phyloP scores from a whole-genome alignment of 2,113 vertebrate genomes.

The Sminthopsis crassicaudata region DNA sequence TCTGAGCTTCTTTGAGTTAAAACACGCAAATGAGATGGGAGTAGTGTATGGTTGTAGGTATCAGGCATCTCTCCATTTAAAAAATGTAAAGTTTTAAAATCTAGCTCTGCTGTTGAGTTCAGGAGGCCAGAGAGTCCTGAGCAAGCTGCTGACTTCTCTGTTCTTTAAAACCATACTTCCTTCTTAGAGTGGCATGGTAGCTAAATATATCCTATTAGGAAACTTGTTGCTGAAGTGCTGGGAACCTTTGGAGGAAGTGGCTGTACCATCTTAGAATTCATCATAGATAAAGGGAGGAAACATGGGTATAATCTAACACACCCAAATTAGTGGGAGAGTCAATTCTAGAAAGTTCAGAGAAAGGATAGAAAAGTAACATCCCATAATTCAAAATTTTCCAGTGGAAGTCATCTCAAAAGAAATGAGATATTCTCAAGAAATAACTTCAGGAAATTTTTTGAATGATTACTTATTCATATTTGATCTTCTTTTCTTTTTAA shows the following conservation, averaged over 20 bases:
- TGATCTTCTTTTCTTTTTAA: neutral
- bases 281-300: neutral
- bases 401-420: neutral
- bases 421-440: neutral
- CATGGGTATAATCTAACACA: neutral
- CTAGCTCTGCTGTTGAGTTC: neutral
- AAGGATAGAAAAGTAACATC: neutral
- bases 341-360: neutral
- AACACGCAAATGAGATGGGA: neutral
- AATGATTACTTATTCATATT: neutral
- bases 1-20: neutral
- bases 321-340: neutral
- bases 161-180: conserved; percentile 6
- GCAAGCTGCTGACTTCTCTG: neutral
- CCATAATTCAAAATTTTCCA: neutral
- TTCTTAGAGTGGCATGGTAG: neutral
- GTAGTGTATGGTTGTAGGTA: neutral
- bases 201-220: neutral
- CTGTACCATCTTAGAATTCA: neutral
- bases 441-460: neutral
- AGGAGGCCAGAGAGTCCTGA: neutral
- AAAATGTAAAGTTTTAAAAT: neutral
- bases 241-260: conserved; percentile 1
- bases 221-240: neutral
- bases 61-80: neutral